These are phyloP conservation scores for Podarcis lilfordi DNA, from an alignment of 2,797 vertebrate genomes.

Conservation along the genomic window DNA sequence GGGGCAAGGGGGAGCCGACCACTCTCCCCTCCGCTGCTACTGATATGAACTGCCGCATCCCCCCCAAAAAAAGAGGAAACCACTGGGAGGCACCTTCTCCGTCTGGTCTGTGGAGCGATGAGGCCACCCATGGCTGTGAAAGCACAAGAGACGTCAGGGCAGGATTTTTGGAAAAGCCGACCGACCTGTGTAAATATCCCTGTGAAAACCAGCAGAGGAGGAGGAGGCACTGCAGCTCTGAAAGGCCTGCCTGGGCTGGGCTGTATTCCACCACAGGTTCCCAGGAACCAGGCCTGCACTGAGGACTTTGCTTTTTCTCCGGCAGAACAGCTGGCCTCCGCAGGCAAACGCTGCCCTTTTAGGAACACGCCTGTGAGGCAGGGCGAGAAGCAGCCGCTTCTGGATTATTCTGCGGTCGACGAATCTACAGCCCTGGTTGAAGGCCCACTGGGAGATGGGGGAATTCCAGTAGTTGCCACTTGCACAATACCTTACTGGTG, in stretches of 20 bases:
- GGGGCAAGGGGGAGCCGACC: background rate
- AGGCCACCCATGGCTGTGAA: conserved; percentile 24
- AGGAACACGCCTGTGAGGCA: background rate
- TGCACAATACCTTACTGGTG: conserved; percentile 19
- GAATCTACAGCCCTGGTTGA: background rate
- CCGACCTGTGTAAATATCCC: conserved; percentile 3
- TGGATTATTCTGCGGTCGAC: background rate
- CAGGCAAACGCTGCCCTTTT: background rate
- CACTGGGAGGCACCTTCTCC: background rate
- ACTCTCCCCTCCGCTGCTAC: conserved; percentile 58
- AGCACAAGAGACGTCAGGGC: conserved; percentile 25
- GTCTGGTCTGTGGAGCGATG: background rate
- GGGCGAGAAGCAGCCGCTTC: background rate
- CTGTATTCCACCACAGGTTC: background rate
- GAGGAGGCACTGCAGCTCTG: background rate
- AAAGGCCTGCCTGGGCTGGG: background rate
- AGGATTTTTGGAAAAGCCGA: background rate
- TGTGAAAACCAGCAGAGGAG: conserved; percentile 18
- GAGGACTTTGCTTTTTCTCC: conserved; percentile 7
- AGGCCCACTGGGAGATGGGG: background rate
- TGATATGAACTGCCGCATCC: conserved; percentile 48
- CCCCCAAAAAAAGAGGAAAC: background rate
- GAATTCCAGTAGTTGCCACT: background rate
- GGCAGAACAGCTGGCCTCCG: background rate
- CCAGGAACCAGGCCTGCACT: background rate